Base-by-base conservation (phyloP, 2,888 invertebrate species). In the Drosophila nr. perissopoda region DNA sequence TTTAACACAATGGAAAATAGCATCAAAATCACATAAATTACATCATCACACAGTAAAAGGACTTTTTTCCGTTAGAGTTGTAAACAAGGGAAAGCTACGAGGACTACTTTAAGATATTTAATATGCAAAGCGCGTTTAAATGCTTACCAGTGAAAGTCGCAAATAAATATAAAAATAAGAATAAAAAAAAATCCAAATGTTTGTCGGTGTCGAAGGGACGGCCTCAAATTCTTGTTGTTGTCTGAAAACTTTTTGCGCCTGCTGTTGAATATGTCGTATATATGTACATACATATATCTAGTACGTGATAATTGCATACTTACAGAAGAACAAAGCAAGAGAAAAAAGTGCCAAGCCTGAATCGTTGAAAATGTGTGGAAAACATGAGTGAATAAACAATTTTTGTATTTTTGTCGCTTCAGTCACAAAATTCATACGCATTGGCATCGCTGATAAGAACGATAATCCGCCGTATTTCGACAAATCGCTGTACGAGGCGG, bases 381-480 rank as follows among this genome's bases (percentile, higher is more conserved):
- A 73, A 75, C 70, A 73, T 58, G 73, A 76, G 64, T 56, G 63
- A 58, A 62, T 16, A 21, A 36, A n/a, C 21, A 57, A 65, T 70
- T 27, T 54, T 31, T 38, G n/a, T 61, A 8, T 16, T 42, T 45
- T 56, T 13, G 18, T 8, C 21, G 40, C 58, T 27, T n/a, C 95
- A 98, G 98, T 98, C 94, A 98, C 98, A 86, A 98, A 98, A 95
- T 98, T 98, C 94, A 98, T 99, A 94, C 98, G 98, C 89, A 98
- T 99, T 94, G 98, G 98, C 91, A 98, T 99, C 92, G 98, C 98
- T 89, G 99, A 99, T 95, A 99, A 98, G 95, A 99, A 99, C 96
- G 99, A 99, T 95, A 99, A 99, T 94, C 98, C 98, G 77, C 99
- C 99, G 79, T 98, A 98, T 94, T 99, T 99, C 94, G 98, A 98